Evolutionary conservation across 2,888 invertebrate genomes (phyloP).

Genomic region (Chesias legatella): DNA sequence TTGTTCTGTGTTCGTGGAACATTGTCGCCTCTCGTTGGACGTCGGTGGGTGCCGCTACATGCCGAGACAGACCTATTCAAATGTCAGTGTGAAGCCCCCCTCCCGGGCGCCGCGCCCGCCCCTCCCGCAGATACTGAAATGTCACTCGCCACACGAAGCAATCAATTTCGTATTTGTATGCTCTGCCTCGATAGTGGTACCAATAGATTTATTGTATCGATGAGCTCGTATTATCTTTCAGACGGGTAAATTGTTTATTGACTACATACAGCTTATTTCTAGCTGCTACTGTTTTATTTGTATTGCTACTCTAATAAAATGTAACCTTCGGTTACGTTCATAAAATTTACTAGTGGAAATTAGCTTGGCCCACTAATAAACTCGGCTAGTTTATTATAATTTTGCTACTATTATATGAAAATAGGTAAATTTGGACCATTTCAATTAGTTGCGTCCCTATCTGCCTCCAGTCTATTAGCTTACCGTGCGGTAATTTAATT

Average conservation of each 20-base stretch:
- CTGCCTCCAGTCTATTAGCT: slow-evolving; percentile 8
- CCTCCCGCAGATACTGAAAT: slow-evolving; percentile 65
- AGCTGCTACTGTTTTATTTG: slow-evolving; percentile 16
- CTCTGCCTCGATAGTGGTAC: slow-evolving; percentile 64
- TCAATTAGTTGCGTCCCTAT: slow-evolving; percentile 9
- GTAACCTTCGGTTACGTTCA: too few relatives aligned
- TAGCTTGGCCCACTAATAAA: background rate
- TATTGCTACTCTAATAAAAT: background rate
- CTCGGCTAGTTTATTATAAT: background rate
- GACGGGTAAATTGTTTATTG: slow-evolving; percentile 31
- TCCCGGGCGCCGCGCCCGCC: slow-evolving; percentile 38
- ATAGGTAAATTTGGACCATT: slow-evolving; percentile 3
- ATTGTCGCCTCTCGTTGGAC: slow-evolving; percentile 75
- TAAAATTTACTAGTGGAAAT: background rate
- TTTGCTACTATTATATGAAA: slow-evolving; percentile 2
- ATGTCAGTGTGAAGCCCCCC: slow-evolving; percentile 69
- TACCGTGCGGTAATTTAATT: slow-evolving; percentile 9
- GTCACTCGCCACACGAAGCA: slow-evolving; percentile 77
- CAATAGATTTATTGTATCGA: slow-evolving; percentile 66
- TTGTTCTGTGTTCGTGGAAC: slow-evolving; percentile 69
- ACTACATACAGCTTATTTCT: slow-evolving; percentile 25
- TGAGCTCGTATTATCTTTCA: slow-evolving; percentile 47
- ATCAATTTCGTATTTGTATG: slow-evolving; percentile 80
- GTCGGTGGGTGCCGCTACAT: slow-evolving; percentile 75
- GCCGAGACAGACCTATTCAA: slow-evolving; percentile 78